Evolutionary conservation across 2,888 invertebrate species (phyloP).

Genomic region (Hedya salicella): DNA sequence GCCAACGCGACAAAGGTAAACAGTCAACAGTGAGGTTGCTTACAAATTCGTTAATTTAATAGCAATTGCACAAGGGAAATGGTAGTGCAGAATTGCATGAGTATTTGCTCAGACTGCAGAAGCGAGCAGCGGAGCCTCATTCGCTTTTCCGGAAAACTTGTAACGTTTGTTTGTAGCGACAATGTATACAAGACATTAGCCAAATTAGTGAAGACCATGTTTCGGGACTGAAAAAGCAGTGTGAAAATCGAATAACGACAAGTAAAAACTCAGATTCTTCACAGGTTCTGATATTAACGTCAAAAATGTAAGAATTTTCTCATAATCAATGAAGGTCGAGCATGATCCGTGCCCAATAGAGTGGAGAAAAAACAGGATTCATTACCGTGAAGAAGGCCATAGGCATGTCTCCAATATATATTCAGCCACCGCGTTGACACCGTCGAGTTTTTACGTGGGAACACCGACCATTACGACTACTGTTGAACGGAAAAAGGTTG

Average conservation of each 20-base stretch:
- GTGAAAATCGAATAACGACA: background rate
- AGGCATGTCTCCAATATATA: conserved; percentile 42
- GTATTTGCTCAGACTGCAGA: conserved; percentile 36
- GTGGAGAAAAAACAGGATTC: conserved; percentile 40
- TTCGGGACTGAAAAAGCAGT: background rate
- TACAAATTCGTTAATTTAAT: conserved; percentile 43
- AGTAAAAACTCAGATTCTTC: too few relatives aligned
- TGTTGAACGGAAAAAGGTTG: conserved; percentile 7
- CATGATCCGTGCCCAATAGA: conserved; percentile 37
- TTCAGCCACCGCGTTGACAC: conserved; percentile 44
- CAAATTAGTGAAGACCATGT: conserved; percentile 11
- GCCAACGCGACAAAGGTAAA: conserved; percentile 43
- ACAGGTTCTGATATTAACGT: background rate
- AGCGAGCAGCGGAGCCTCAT: conserved; percentile 22
- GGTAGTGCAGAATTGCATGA: conserved; percentile 38
- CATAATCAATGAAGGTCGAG: conserved; percentile 23
- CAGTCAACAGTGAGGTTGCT: conserved; percentile 39
- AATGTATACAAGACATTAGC: conserved; percentile 13
- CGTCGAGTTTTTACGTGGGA: conserved; percentile 67
- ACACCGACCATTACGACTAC: conserved; percentile 59
- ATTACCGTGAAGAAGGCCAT: conserved; percentile 40
- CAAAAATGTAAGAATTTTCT: background rate
- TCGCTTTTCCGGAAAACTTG: conserved; percentile 8
- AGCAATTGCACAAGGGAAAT: conserved; percentile 40
- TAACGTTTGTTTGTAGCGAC: conserved; percentile 11